Base-by-base conservation (phyloP, 2,113 vertebrate species). In the Leucosticte australis region DNA sequence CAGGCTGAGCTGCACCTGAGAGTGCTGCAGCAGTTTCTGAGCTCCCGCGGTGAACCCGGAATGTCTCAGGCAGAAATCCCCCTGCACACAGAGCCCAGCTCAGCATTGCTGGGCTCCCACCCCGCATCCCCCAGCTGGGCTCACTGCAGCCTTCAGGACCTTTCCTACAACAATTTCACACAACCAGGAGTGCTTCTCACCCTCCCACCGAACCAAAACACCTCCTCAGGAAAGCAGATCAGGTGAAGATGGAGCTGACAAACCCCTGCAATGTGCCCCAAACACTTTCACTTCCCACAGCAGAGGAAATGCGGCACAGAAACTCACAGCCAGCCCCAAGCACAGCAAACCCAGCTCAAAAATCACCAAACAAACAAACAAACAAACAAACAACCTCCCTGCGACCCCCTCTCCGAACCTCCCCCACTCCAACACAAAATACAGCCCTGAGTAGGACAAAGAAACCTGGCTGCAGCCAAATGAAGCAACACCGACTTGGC, bases 191-290 rank as follows among this genome's bases (percentile, higher is more conserved):
- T 2, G 14, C 6, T 13, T 20, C 17, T 53, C 59, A 57, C 21
- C 46, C 44, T 41, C 21, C 57, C 41, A 23, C 0, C 0, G 19
- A 37, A 52, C 44, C 8, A 11, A 35, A 64, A 13, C 50, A 11
- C 18, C 7, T 2, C 17, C 10, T 6, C 0, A 17, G 56, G 57
- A 73, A 73, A 82, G 22, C 6, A 59, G 57, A 49, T 1, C 47
- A 30, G 20, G 4, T 28, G n/a, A 35, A 63, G 55, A 22, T 3
- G 2, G 46, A 55, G 46, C 7, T 1, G 44, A 37, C 35, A 68
- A 55, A 56, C 4, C 8, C 57, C 33, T n/a, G 42, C 5, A 60
- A 57, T 0, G 9, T 1, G 7, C 3, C 2, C 6, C 15, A 20
- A 49, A 17, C 3, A 18, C 10, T 57, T 79, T 1, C 3, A 37